These are phyloP conservation scores for Spea multiplicata DNA, from an alignment of 2,113 vertebrate species.

Conservation along the genomic window DNA sequence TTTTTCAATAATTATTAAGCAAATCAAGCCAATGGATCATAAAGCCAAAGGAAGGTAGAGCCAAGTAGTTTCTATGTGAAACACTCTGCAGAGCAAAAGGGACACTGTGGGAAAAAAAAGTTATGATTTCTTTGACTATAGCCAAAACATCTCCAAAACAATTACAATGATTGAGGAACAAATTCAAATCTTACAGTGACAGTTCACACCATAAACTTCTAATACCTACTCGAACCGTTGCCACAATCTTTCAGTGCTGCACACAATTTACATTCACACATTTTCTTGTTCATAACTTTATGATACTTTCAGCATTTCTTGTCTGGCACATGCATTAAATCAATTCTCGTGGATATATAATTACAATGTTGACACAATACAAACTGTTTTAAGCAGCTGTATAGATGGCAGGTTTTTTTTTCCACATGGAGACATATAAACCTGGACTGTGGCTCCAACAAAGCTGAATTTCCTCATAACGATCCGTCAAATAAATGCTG, in stretches of 20 bases:
- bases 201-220: not conserved
- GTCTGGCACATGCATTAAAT: conserved; percentile 5
- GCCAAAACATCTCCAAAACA: too few relatives aligned
- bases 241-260: too few relatives aligned
- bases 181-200: not conserved
- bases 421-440: conserved; percentile 41
- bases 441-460: conserved; percentile 34
- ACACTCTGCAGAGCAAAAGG: too few relatives aligned
- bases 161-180: too few relatives aligned
- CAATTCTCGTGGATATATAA: conserved; percentile 17
- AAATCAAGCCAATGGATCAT: too few relatives aligned
- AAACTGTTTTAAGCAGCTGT: conserved; percentile 6
- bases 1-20: too few relatives aligned
- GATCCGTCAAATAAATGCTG: conserved; percentile 49
- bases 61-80: too few relatives aligned
- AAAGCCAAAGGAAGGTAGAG: too few relatives aligned
- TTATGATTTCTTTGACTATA: too few relatives aligned
- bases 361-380: conserved; percentile 32
- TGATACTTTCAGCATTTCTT: conserved; percentile 18
- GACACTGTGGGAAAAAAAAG: too few relatives aligned
- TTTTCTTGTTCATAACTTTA: conserved; percentile 13
- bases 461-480: conserved; percentile 44
- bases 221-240: not conserved
- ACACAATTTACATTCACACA: conserved; percentile 12
- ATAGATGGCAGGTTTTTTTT: not conserved